Base-by-base conservation (phyloP, 1,140 invertebrate genomes). In the Potamilus streckersoni region DNA sequence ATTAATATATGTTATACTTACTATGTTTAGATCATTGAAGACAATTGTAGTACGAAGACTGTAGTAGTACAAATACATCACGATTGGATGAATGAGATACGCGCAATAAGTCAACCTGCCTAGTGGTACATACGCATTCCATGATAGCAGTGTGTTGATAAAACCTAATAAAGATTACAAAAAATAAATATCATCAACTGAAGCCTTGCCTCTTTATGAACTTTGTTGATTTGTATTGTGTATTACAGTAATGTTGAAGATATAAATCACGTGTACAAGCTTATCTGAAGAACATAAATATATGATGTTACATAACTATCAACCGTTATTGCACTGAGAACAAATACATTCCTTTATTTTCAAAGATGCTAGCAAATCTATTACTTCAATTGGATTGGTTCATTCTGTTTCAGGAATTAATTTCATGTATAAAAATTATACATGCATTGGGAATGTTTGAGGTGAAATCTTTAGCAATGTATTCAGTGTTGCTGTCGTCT, bases 91-190 rank as follows among this genome's bases (percentile, higher is more conserved):
- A 19, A 97, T 92, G 49, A 98, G 92, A 88, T 97, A 98, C 8
- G 96, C 94, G 87, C 95, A 95, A 89, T 97, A 98, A 2, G 96
- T 96, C 57, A 98, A 92, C 69, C 96, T 92, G 81, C 95, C 95
- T 17, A 97, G 90, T 0, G 96, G 96, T 79, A 96, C 92, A 64
- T 96, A 92, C 1, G 94, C 92, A 63, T 93, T 92, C 87, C 95
- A 95, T 2, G 95, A 96, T 27, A 98, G 90, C 23, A 96, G 88
- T 0, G 64, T 73, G 49, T 78, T 78, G 3, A 73, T 70, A 57
- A 62, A 70, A 2, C 76, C 76, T 78, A 38, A 60, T 66, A 57
- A 11, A 64, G 4, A 69, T 17, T 19, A 19, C 31, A 15, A 69
- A 5, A 56, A 49, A 16, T 31, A 49, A 31, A 57, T 6, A 55